Base-by-base conservation (phyloP, 2,797 vertebrate genomes). In the Myoxocephalus aenaeus region DNA sequence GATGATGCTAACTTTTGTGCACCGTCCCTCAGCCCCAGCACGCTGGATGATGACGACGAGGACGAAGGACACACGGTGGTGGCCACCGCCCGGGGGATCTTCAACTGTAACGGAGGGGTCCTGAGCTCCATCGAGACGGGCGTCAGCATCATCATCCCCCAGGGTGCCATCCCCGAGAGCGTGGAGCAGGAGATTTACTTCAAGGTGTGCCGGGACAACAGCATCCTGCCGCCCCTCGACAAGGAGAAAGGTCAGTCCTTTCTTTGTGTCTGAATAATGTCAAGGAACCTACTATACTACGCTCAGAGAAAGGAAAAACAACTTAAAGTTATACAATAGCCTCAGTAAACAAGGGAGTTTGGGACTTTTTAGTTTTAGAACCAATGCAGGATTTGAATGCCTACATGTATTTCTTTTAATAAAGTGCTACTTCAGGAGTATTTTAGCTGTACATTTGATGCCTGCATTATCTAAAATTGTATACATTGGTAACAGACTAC, bases 111-210 rank as follows among this genome's bases (percentile, higher is more conserved):
- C 20, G 98, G 98, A 40, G 98, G 98, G 2, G 98, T 99, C 20
- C 84, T 99, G 89, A 99, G 98, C 93, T 99, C 98, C 83, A 98
- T 99, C 51, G 98, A 99, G 93, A 99, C 98, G 0, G 98, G 98
- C 8, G 98, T 99, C 86, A 99, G 97, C 92, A 99, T 99, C 90
- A 99, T 99, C 89, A 99, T 99, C 91, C 98, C 98, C 3, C 97
- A 99, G 93, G 98, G 98, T 56, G 98, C 98, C 90, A 98, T 99
- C 86, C 97, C 98, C 0, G 98, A 99, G 77, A 97, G 96, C 42
- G 95, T 99, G 75, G 98, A 99, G 87, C 98, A 99, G 94, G 98
- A 99, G 92, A 99, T 99, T 87, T 99, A 99, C 95, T 99, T 99
- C 93, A 99, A 99, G 93, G 98, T 99, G 91, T 99, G 98, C 94